A percentile compares a stretch with the other conserved stretches of the same genome.
Evolutionary conservation across 2,888 invertebrate genomes (phyloP).

Genomic region (Glyphotaelius pellucidus): DNA sequence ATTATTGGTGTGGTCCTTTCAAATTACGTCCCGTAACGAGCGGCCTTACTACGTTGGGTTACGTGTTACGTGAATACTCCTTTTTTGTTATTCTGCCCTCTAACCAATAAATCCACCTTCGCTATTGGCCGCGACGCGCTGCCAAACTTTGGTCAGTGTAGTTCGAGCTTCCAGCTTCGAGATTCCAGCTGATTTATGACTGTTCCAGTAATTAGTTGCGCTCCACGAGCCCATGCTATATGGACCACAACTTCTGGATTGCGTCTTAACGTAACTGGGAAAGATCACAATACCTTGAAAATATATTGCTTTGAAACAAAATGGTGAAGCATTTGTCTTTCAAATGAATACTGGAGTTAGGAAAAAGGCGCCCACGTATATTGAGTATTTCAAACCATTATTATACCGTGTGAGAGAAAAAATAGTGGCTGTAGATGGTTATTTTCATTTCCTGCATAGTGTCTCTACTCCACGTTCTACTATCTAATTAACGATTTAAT

Average conservation of each 20-base stretch:
- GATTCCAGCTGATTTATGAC: background rate
- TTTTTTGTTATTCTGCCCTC: background rate
- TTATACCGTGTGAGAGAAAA: too few relatives aligned
- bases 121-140: constrained; percentile 18
- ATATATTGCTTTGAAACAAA: background rate
- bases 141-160: constrained; percentile 21
- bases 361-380: background rate
- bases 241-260: background rate
- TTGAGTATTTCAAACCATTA: too few relatives aligned
- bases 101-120: background rate
- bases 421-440: too few relatives aligned
- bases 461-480: too few relatives aligned
- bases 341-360: background rate
- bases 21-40: background rate
- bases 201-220: constrained; percentile 1
- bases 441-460: too few relatives aligned
- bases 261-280: background rate
- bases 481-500: too few relatives aligned
- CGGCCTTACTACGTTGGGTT: background rate
- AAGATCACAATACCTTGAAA: background rate
- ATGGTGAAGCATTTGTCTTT: background rate
- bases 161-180: background rate
- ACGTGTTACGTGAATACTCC: background rate
- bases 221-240: background rate
- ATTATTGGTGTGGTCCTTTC: background rate